A percentile compares a stretch with the other conserved stretches of the same genome.
Conservation (phyloP, 2,888 invertebrate species). For the Choristoneura rosaceana region DNA sequence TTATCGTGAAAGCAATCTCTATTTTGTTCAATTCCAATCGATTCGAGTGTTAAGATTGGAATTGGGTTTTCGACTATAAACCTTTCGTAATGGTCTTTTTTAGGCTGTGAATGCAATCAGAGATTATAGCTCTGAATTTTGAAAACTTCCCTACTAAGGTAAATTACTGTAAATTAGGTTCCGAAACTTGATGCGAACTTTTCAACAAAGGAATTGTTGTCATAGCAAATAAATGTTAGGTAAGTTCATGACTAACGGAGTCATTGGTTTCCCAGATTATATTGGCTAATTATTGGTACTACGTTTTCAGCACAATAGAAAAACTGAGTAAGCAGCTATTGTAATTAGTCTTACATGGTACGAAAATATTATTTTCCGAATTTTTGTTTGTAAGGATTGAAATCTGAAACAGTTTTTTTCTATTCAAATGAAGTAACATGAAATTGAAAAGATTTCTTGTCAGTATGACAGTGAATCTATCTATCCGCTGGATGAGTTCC, state of each 20-base stretch:
- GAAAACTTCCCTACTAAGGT: not conserved
- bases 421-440: too few species aligned
- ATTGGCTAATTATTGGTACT: too few species aligned
- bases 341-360: too few species aligned
- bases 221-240: not conserved
- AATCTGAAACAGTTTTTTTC: too few species aligned
- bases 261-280: too few species aligned
- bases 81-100: conserved; percentile 54
- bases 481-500: conserved; percentile 21
- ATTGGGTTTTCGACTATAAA: conserved; percentile 59
- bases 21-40: conserved; percentile 65
- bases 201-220: not conserved
- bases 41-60: conserved; percentile 65
- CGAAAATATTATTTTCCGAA: too few species aligned
- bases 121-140: conserved; percentile 6
- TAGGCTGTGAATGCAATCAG: conserved; percentile 47
- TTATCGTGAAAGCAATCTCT: conserved; percentile 70
- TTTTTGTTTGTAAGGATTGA: too few species aligned
- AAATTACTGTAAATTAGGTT: not conserved
- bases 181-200: not conserved
- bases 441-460: too few species aligned
- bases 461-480: conserved; percentile 1
- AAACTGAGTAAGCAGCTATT: too few species aligned
- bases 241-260: too few species aligned
- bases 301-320: too few species aligned